Evolutionary conservation across 1,140 invertebrate species (phyloP), one percentile per base, ranked within the genome.

Genomic region (Drosophila subobscura): DNA sequence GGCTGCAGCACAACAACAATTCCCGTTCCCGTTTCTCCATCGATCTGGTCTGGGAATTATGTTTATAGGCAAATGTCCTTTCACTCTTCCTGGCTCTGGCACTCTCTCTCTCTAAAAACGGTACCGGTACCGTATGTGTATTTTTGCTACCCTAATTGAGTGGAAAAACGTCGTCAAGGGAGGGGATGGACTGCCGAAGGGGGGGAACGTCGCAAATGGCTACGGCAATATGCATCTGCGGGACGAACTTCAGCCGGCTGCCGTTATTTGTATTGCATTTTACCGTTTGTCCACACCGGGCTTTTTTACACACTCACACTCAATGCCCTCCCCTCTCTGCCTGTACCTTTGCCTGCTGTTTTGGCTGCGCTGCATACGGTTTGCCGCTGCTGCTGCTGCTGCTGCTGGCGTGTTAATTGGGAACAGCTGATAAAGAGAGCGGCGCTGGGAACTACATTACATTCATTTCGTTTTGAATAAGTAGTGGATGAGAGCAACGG

Each of bases 61-160:
- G 44, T 77, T 44, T 63, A 76, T 88, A 88, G 83, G 83, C 83
- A 88, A 88, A 88, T 88, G 83, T 88, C 72, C 72, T 59, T 71
- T 58, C 33, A 58, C 70, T 63, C 59, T 74, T n/a, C n/a, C n/a
- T n/a, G n/a, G n/a, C n/a, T n/a, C n/a, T n/a, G n/a, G n/a, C 10
- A 0, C 33, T 37, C 10, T 3, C 10, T 10, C 71, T 47, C 70
- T 41, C 46, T 57, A 51, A 16, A 52, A 33, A 5, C 8, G 14
- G 20, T 12, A 47, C 22, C 16, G 16, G 49, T 49, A 68, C 41
- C 42, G 27, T 52, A 44, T 66, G 41, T 60, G 41, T 52, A 42
- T 68, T 88, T 88, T 86, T 88, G 83, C 83, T 88, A 86, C 83
- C 83, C 83, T 86, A 86, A 88, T 89, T 88, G 78, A 88, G 71